phyloP scores from a whole-genome alignment of 2,888 invertebrate species.

The Hirudinaria manillensis region DNA sequence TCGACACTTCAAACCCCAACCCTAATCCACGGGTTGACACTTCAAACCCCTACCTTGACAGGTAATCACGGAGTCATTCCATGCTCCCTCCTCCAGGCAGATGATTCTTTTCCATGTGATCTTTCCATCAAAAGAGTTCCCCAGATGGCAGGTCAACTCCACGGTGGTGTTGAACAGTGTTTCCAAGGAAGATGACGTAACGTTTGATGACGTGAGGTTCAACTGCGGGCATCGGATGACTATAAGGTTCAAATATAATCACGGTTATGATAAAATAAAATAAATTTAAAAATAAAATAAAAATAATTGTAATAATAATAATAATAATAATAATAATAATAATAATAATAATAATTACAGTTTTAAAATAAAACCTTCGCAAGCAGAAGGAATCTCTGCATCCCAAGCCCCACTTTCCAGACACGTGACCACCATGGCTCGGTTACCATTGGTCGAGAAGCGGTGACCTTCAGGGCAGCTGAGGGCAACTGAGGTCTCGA shows the following conservation, averaged over 20 bases:
- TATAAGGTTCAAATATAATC: background rate
- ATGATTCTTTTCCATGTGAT: background rate
- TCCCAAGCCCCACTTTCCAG: background rate
- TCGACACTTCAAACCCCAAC: too few relatives aligned
- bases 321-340: background rate
- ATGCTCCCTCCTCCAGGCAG: background rate
- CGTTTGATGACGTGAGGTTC: background rate
- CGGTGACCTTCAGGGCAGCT: background rate
- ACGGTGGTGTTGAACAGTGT: background rate
- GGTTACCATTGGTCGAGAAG: background rate
- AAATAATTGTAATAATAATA: too few relatives aligned
- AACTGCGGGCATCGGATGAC: constrained; percentile 15
- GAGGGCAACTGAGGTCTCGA: background rate
- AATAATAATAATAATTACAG: too few relatives aligned
- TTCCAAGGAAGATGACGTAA: background rate
- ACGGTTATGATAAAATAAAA: too few relatives aligned
- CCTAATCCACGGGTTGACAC: too few relatives aligned
- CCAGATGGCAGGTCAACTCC: constrained; percentile 2
- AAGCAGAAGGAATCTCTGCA: background rate
- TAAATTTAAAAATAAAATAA: too few relatives aligned
- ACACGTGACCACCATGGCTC: constrained; percentile 3
- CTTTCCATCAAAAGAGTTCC: constrained; percentile 1
- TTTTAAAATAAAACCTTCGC: too few relatives aligned
- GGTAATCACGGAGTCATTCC: constrained; percentile 1
- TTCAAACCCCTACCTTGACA: constrained; percentile 18